Base-by-base conservation (phyloP, 1,140 invertebrate species). In the Drosophila watanabei region DNA sequence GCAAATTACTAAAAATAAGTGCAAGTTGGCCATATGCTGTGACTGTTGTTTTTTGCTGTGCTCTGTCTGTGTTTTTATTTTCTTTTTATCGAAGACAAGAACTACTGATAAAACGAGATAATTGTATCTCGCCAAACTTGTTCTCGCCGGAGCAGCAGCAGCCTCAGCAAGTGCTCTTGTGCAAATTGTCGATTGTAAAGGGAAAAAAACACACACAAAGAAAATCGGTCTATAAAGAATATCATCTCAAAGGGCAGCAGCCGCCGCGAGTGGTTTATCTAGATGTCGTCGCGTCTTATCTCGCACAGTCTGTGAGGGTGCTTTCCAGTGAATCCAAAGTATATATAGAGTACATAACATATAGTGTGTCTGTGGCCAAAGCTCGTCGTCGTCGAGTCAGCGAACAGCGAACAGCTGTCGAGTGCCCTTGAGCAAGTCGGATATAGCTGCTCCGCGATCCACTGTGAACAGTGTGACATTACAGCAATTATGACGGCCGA, bases 401-500 rank as follows among this genome's bases (percentile, higher is more conserved):
- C 33, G 11, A n/a, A n/a, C n/a, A n/a, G n/a, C n/a, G n/a, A 60
- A 73, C 70, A 73, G 68, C 68, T 61, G 70, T 52, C 70, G 69
- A 73, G 70, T 72, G 68, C 45, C 69, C 70, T 60, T 73, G 70
- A 73, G 43, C 20, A 20, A 18, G 61, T 71, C 72, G 48, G 48
- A 49, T 49, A 49, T 49, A 28, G 11, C 24, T 16, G 45, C 45
- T 48, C 43, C 43, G n/a, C n/a, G 46, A 24, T 43, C 41, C n/a
- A 43, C 41, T 49, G 13, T 48, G 48, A 8, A 24, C n/a, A n/a
- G n/a, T n/a, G n/a, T n/a, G n/a, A n/a, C n/a, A n/a, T 49, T 49
- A 49, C 48, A 49, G 48, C 48, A 85, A 88, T 82, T 87, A 93
- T 93, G 92, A 92, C 92, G 46, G 90, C 92, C 54, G 92, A 93